Conservation (phyloP, 2,888 invertebrate genomes). For the Lasioglossum marginatum region DNA sequence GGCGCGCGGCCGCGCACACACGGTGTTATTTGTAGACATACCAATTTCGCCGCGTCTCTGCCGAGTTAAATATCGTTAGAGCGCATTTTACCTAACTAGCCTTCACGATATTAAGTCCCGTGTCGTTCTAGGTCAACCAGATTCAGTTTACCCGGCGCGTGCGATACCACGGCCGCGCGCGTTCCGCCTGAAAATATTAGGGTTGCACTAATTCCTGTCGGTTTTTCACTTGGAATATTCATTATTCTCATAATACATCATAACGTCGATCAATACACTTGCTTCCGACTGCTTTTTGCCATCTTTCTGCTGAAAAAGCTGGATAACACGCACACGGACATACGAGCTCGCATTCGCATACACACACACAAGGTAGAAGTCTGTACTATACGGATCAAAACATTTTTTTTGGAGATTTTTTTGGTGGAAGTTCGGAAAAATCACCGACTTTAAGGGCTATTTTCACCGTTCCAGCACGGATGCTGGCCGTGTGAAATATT, state of each 20-base stretch:
- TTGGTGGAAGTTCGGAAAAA: neutral
- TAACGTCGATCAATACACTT: neutral
- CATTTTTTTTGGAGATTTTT: neutral
- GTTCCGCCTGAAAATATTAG: conserved; percentile 28
- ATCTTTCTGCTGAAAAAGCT: neutral
- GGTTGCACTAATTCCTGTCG: neutral
- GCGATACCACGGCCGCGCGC: conserved; percentile 30
- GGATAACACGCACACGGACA: no score
- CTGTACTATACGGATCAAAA: neutral
- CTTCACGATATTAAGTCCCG: conserved; percentile 36
- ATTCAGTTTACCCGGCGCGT: conserved; percentile 44
- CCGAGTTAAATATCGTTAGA: conserved; percentile 17
- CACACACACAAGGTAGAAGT: neutral
- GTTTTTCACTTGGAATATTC: neutral
- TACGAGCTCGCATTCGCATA: no score
- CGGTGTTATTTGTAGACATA: conserved; percentile 19
- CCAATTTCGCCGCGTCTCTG: conserved; percentile 13
- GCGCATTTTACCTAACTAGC: conserved; percentile 27
- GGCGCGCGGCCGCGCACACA: neutral
- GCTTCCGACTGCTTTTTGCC: neutral
- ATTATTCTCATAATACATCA: neutral
- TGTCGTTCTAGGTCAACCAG: conserved; percentile 30
- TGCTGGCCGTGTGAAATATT: no score
- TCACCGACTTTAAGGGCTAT: neutral
- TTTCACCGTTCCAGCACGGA: no score